Base-by-base conservation (phyloP, 92 coral and sea anemone genomes). In the Galaxea fascicularis region DNA sequence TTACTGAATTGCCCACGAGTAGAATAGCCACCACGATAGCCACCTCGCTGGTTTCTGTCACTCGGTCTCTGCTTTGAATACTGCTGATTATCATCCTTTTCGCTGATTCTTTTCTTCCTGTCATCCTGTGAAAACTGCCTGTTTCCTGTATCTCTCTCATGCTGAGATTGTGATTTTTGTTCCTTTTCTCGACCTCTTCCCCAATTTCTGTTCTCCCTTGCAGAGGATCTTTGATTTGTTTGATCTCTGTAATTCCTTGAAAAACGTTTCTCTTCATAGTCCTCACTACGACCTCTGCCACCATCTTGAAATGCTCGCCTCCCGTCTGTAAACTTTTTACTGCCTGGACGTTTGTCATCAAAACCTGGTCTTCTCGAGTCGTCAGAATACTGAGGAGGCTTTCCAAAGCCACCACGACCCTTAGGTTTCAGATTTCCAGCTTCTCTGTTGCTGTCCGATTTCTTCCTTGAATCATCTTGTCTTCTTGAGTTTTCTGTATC, bases 1-100 rank as follows among this genome's bases (percentile, higher is more conserved):
- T 66, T 76, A n/a, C 88, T 82, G 44, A 93, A 90, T 26, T 93
- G 94, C 16, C 95, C 95, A 63, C 98, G 92, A 53, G 87, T 80
- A 46, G 94, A 65, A 59, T 80, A 78, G 0, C 87, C 44, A 0
- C 87, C 44, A 14, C 87, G 93, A 44, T 65, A 74, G 31, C 90
- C 82, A 28, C 87, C 86, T 27, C 88, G 49, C 58, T 73, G 80
- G 49, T 62, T 74, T 52, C 87, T 65, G 26, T 62, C 80, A 53
- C 64, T 82, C 30, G 21, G 49, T 73, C 74, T 73, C 21, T 41
- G 74, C 62, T 74, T 83, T 27, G 66, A 71, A 71, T 11, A 45
- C 41, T 71, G 81, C 63, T 64, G 81, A 18, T 83, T 73, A 83
- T 63, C 80, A 17, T 74, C 81, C 58, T 28, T 82, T 71, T 71